Percentiles rank a stretch among this genome's conserved stretches.
Evolutionary conservation across 2,888 invertebrate genomes (phyloP).

Genomic region (Drosophila kanekoi): DNA sequence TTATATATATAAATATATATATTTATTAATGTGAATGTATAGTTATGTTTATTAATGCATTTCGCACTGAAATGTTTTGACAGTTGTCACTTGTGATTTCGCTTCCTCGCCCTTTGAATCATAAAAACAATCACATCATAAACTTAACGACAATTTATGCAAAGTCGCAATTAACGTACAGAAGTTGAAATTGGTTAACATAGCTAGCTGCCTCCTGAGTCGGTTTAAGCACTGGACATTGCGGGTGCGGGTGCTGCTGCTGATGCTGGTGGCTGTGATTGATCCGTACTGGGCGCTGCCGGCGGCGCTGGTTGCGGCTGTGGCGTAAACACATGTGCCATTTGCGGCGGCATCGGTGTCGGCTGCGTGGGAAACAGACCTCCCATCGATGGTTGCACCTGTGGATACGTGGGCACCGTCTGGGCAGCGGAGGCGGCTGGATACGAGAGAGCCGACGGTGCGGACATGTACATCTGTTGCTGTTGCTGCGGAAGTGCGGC

Average conservation of each 20-base stretch:
- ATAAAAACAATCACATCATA: conserved; percentile 52
- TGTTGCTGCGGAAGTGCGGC: conserved; percentile 63
- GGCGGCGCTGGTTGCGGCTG: conserved; percentile 25
- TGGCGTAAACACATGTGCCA: conserved; percentile 67
- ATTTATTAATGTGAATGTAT: conserved; percentile 19
- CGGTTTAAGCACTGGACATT: conserved; percentile 50
- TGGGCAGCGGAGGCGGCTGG: conserved; percentile 71
- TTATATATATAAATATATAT: conserved; percentile 5
- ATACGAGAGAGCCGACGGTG: conserved; percentile 78
- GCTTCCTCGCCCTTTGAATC: conserved; percentile 41
- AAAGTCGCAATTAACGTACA: conserved; percentile 28
- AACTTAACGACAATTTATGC: conserved; percentile 69
- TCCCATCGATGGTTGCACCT: conserved; percentile 82
- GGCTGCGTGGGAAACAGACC: conserved; percentile 79
- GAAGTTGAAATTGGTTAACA: conserved; percentile 13
- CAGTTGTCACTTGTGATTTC: conserved; percentile 52
- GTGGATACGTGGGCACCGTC: conserved; percentile 84
- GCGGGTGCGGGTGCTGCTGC: conserved; percentile 17
- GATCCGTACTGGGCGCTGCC: conserved; percentile 28
- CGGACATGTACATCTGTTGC: conserved; percentile 81
- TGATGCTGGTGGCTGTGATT: conserved; percentile 22
- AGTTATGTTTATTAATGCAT: conserved; percentile 47
- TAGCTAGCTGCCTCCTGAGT: conserved; percentile 42
- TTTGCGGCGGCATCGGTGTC: conserved; percentile 79
- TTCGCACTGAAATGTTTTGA: conserved; percentile 38